Percentiles rank a stretch among this genome's conserved stretches.
phyloP scores from a whole-genome alignment of 2,888 invertebrate genomes.

The Troglohyphantes excavatus region DNA sequence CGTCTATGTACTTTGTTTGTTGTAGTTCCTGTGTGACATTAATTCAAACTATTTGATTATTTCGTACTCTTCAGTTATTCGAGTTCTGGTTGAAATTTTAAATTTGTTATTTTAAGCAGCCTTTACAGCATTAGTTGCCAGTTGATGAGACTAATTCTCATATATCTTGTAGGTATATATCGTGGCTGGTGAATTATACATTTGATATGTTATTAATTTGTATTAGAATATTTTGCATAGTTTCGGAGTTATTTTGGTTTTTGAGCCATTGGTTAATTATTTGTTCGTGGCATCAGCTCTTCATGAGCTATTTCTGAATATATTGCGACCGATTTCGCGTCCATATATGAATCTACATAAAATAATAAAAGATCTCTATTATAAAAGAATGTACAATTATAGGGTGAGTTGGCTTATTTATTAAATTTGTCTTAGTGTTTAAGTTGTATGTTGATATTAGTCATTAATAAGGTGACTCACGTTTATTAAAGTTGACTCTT shows the following conservation, averaged over 20 bases:
- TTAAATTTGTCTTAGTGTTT: too few species aligned
- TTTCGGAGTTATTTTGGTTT: too few species aligned
- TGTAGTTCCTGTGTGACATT: too few species aligned
- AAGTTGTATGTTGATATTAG: too few species aligned
- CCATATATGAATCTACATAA: background rate
- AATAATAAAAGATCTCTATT: background rate
- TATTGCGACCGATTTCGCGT: background rate
- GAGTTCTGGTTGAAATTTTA: too few species aligned
- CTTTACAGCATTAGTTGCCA: too few species aligned
- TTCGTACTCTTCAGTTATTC: too few species aligned
- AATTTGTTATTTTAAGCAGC: background rate
- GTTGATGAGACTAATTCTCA: too few species aligned
- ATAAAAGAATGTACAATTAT: constrained; percentile 10
- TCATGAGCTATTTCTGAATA: background rate
- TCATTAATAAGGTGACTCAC: constrained; percentile 68
- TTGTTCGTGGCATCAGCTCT: constrained; percentile 24
- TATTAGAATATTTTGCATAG: background rate
- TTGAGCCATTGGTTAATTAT: constrained; percentile 2
- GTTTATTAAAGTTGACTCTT: too few species aligned
- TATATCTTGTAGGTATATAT: background rate
- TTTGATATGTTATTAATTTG: background rate
- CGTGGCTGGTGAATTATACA: background rate
- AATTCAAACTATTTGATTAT: too few species aligned
- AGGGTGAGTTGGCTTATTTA: constrained; percentile 61
- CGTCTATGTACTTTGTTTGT: too few species aligned